A percentile compares a stretch with the other conserved stretches of the same genome.
phyloP scores from a whole-genome alignment of 2,888 invertebrate genomes.

The Allophyes oxyacanthae region DNA sequence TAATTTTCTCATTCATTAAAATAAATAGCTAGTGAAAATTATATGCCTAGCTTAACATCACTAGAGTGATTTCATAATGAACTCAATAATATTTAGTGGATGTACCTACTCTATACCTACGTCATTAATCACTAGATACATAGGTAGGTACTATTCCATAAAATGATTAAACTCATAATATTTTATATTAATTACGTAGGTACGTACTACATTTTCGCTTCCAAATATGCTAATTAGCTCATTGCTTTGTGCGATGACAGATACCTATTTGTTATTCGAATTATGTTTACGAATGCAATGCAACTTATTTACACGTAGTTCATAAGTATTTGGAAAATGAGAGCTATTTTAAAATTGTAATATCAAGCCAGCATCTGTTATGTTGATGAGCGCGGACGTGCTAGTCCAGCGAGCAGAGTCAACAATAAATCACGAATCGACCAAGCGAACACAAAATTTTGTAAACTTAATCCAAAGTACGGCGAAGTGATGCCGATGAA shows the following conservation, averaged over 20 bases:
- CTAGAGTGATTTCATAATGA: background rate
- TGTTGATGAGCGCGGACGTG: slow-evolving; percentile 52
- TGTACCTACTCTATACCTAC: background rate
- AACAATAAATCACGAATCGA: slow-evolving; percentile 67
- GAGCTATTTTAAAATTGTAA: slow-evolving; percentile 21
- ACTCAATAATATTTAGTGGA: background rate
- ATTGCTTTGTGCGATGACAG: too few species aligned
- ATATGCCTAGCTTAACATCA: background rate
- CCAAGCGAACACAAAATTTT: slow-evolving; percentile 69
- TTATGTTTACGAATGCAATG: background rate
- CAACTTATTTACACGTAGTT: background rate
- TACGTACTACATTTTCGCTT: background rate
- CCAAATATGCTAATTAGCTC: background rate
- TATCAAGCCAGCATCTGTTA: slow-evolving; percentile 19
- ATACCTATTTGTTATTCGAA: slow-evolving; percentile 1
- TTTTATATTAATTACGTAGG: slow-evolving; percentile 1
- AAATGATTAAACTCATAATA: background rate
- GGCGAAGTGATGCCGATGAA: slow-evolving; percentile 70
- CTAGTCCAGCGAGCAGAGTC: slow-evolving; percentile 49
- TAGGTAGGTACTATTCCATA: background rate
- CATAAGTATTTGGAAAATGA: background rate
- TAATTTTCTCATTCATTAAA: background rate
- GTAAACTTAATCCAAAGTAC: slow-evolving; percentile 72
- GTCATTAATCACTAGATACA: too few species aligned
- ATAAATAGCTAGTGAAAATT: slow-evolving; percentile 4